Conservation (phyloP, 1,140 invertebrate genomes). For the Heliconius hermathena region DNA sequence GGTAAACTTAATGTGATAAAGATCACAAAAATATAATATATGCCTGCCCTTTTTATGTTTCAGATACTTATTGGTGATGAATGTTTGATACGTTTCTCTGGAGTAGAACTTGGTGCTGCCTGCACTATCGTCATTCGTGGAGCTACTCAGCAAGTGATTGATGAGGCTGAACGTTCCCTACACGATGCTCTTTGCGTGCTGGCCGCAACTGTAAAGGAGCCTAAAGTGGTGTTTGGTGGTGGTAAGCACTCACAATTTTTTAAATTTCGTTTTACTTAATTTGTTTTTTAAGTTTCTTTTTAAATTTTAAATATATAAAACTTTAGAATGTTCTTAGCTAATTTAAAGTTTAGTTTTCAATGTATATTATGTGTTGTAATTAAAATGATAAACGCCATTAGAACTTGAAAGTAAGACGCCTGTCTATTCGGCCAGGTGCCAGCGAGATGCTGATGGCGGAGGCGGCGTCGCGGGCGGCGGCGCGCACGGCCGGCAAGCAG, state of each 20-base stretch:
- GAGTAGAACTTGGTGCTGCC: conserved; percentile 96
- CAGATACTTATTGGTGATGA: conserved; percentile 99
- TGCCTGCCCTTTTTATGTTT: background rate
- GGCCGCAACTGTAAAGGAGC: conserved; percentile 96
- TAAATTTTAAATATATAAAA: background rate
- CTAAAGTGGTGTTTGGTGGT: conserved; percentile 95
- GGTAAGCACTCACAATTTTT: too few relatives aligned
- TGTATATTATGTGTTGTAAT: too few relatives aligned
- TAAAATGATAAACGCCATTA: too few relatives aligned
- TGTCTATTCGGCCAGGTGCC: conserved; percentile 81
- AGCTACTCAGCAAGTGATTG: conserved; percentile 99
- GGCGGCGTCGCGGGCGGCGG: conserved; percentile 92
- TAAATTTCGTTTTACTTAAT: too few relatives aligned
- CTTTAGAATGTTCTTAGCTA: background rate
- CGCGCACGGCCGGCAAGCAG: conserved; percentile 97
- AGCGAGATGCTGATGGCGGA: conserved; percentile 98
- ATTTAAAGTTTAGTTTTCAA: too few relatives aligned
- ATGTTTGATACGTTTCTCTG: conserved; percentile 96
- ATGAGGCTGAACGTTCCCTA: conserved; percentile 98
- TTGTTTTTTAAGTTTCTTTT: background rate
- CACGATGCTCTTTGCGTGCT: conserved; percentile 99
- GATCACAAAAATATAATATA: conserved; percentile 2
- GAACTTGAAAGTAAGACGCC: too few relatives aligned
- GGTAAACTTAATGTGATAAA: too few relatives aligned
- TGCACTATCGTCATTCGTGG: conserved; percentile 98